Conservation (phyloP, 2,113 vertebrate genomes). For the Pygoscelis adeliae region DNA sequence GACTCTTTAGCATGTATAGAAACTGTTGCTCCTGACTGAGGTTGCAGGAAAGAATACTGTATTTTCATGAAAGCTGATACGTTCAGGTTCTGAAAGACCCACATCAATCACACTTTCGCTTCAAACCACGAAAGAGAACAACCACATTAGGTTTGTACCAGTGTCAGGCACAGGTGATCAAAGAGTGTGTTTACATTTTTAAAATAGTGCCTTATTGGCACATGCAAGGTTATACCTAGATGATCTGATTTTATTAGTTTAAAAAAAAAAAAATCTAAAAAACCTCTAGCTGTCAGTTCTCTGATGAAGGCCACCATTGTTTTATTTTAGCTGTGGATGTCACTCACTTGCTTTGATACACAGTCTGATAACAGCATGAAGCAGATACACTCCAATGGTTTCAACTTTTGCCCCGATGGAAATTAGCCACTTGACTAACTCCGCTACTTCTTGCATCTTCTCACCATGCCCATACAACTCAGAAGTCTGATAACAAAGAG, state of each 20-base stretch:
- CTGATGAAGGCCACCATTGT: neutral
- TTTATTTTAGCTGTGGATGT: neutral
- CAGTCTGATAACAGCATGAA: slow-evolving; percentile 77
- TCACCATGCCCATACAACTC: slow-evolving; percentile 35
- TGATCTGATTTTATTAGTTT: neutral
- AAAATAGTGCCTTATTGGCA: neutral
- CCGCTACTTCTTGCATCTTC: slow-evolving; percentile 61
- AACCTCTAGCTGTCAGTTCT: neutral
- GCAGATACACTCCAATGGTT: slow-evolving; percentile 68
- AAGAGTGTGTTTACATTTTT: neutral
- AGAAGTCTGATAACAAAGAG: slow-evolving; percentile 54
- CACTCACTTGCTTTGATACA: slow-evolving; percentile 80
- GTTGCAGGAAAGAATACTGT: neutral
- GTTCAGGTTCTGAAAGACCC: neutral
- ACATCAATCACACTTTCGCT: neutral
- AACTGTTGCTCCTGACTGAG: neutral
- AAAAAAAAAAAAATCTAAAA: neutral
- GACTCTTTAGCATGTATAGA: neutral
- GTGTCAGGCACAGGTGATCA: neutral
- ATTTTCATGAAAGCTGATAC: neutral
- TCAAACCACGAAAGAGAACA: neutral
- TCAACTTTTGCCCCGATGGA: slow-evolving; percentile 69
- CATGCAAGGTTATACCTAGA: neutral
- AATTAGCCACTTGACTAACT: slow-evolving; percentile 76
- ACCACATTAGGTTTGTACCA: neutral